Percentiles rank a stretch among this genome's conserved stretches.
These are phyloP conservation scores for Metalampra italica DNA, from an alignment of 2,888 invertebrate species.

Conservation along the genomic window DNA sequence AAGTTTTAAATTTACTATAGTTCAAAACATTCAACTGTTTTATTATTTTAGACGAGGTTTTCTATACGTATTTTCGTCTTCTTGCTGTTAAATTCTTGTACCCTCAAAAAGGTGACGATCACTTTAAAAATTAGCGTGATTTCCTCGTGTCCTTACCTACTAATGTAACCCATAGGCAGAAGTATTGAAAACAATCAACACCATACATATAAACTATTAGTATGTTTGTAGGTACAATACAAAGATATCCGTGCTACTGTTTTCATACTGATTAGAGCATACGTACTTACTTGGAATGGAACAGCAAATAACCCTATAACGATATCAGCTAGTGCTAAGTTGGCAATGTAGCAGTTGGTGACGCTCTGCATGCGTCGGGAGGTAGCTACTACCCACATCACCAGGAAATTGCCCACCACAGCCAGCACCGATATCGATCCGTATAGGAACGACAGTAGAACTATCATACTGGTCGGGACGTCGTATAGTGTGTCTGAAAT, in stretches of 20 bases:
- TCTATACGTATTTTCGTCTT: no score
- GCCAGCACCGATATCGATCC: conserved; percentile 90
- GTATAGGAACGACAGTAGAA: conserved; percentile 86
- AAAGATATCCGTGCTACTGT: neutral
- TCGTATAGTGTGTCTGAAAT: conserved; percentile 81
- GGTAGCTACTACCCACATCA: conserved; percentile 90
- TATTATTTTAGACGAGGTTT: no score
- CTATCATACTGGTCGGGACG: conserved; percentile 85
- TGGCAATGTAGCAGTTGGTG: conserved; percentile 92
- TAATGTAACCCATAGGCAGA: no score
- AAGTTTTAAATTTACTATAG: no score
- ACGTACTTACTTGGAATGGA: conserved; percentile 81
- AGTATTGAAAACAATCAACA: no score
- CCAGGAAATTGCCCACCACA: conserved; percentile 89
- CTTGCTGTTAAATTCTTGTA: no score
- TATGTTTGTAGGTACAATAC: no score
- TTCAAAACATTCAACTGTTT: no score
- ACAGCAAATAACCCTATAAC: conserved; percentile 91
- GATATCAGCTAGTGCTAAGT: conserved; percentile 91
- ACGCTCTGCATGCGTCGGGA: conserved; percentile 88
- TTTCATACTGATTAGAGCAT: neutral
- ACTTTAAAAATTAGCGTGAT: no score
- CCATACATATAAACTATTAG: no score
- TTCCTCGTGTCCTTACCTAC: neutral
- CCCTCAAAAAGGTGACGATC: no score